phyloP scores from a whole-genome alignment of 2,888 invertebrate genomes.

The Sabatieria punctata region DNA sequence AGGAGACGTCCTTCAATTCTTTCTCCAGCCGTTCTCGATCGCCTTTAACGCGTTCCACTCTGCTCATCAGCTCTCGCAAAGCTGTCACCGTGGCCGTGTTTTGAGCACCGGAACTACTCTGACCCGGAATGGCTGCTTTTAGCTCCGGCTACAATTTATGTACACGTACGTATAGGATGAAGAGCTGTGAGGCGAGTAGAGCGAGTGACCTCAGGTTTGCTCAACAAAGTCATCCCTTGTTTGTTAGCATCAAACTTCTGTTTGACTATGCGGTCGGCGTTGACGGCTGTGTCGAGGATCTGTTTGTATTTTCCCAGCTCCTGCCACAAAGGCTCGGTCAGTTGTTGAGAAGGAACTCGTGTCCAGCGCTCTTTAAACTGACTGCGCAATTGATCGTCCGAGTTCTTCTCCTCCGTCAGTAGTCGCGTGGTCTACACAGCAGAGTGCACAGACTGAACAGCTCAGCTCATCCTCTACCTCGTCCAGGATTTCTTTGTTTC shows the following conservation, averaged over 20 bases:
- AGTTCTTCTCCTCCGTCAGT: conserved; percentile 73
- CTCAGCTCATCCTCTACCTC: conserved; percentile 45
- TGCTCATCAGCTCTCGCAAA: conserved; percentile 59
- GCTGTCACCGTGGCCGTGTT: conserved; percentile 43
- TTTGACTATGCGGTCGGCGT: conserved; percentile 60
- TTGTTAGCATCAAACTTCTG: conserved; percentile 64
- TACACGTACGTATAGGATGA: too few species aligned
- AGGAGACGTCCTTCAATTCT: conserved; percentile 58
- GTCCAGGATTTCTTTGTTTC: conserved; percentile 83
- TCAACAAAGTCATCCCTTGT: conserved; percentile 62
- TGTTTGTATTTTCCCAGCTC: conserved; percentile 77
- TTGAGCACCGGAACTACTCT: conserved; percentile 16
- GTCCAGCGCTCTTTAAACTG: conserved; percentile 89
- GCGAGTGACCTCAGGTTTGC: conserved; percentile 49
- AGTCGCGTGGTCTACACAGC: conserved; percentile 27
- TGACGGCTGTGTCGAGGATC: conserved; percentile 73
- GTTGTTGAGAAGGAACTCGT: conserved; percentile 62
- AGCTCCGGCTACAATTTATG: conserved; percentile 44
- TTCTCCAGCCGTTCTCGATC: conserved; percentile 76
- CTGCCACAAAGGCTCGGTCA: conserved; percentile 70
- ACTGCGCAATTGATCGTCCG: conserved; percentile 63
- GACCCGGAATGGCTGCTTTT: conserved; percentile 49
- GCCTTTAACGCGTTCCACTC: conserved; percentile 41
- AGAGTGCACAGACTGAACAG: background rate
- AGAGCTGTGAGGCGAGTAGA: too few species aligned